These are phyloP conservation scores for Malacoraja senta DNA, from an alignment of 2,797 vertebrate species.

Conservation along the genomic window DNA sequence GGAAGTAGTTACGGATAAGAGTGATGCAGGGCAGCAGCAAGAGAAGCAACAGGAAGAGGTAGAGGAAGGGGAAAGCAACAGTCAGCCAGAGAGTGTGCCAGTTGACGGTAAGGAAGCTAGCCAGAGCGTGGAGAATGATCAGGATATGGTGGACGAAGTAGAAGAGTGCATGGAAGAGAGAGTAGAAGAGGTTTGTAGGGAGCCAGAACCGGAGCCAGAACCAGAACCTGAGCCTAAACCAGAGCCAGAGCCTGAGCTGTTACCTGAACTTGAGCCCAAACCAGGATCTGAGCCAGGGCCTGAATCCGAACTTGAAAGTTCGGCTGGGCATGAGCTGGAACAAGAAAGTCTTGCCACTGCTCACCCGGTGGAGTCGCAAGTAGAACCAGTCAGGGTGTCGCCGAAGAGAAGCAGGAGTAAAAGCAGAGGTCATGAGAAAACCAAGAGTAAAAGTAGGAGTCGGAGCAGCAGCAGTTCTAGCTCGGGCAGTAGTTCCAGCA, in stretches of 20 bases:
- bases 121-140: slow-evolving; percentile 56
- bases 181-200: slow-evolving; percentile 64
- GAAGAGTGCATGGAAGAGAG: slow-evolving; percentile 61
- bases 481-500: slow-evolving; percentile 71
- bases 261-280: slow-evolving; percentile 41
- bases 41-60: slow-evolving; percentile 54
- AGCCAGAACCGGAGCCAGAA: slow-evolving; percentile 53
- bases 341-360: slow-evolving; percentile 51
- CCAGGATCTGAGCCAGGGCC: slow-evolving; percentile 52
- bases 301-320: slow-evolving; percentile 46
- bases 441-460: slow-evolving; percentile 68
- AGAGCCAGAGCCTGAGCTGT: slow-evolving; percentile 39
- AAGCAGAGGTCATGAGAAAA: slow-evolving; percentile 56
- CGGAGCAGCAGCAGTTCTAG: slow-evolving; percentile 69
- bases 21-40: slow-evolving; percentile 66
- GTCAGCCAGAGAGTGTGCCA: slow-evolving; percentile 56
- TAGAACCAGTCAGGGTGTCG: slow-evolving; percentile 49
- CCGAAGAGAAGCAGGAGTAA: slow-evolving; percentile 54
- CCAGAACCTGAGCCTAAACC: slow-evolving; percentile 46
- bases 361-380: slow-evolving; percentile 48
- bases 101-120: slow-evolving; percentile 52
- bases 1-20: slow-evolving; percentile 61
- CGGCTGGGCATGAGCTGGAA: slow-evolving; percentile 51
- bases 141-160: slow-evolving; percentile 60
- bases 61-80: slow-evolving; percentile 61